These are phyloP conservation scores for Rhamphomyia laevipes DNA, from an alignment of 2,888 invertebrate genomes.

Conservation along the genomic window DNA sequence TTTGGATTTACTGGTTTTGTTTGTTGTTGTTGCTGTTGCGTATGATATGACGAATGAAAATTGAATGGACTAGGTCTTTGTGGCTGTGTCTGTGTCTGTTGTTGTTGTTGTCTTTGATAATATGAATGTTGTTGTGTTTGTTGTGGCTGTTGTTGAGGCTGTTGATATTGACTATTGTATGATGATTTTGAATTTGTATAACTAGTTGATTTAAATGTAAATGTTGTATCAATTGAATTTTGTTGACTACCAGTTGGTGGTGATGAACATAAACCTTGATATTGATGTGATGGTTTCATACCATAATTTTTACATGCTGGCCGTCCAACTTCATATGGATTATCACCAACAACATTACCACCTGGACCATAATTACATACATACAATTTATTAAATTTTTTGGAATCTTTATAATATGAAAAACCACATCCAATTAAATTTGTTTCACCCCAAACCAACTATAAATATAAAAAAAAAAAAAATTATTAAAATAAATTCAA, in stretches of 20 bases:
- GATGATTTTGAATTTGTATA: conserved; percentile 20
- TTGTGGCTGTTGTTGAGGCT: conserved; percentile 26
- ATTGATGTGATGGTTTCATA: conserved; percentile 56
- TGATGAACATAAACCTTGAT: conserved; percentile 58
- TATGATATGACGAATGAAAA: not conserved
- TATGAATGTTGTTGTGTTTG: conserved; percentile 40
- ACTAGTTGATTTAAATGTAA: conserved; percentile 28
- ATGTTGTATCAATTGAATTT: conserved; percentile 32
- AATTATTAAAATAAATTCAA: not conserved
- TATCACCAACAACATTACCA: conserved; percentile 64
- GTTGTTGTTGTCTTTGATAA: conserved; percentile 21
- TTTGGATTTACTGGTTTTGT: conserved; percentile 1
- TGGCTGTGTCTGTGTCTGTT: conserved; percentile 36
- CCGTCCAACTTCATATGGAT: conserved; percentile 63
- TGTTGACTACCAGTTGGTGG: conserved; percentile 39
- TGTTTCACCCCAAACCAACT: conserved; percentile 84
- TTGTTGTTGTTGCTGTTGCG: not conserved
- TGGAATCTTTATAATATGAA: conserved; percentile 65
- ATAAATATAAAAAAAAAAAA: conserved; percentile 14
- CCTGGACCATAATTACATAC: conserved; percentile 79
- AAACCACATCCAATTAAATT: conserved; percentile 78
- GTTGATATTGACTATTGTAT: conserved; percentile 17
- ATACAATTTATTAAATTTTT: conserved; percentile 70
- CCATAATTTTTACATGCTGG: conserved; percentile 61
- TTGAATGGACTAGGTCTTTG: not conserved